A percentile compares a stretch with the other conserved stretches of the same genome.
Evolutionary conservation across 2,797 vertebrate genomes (phyloP).

Genomic region (Sylvilagus floridanus): DNA sequence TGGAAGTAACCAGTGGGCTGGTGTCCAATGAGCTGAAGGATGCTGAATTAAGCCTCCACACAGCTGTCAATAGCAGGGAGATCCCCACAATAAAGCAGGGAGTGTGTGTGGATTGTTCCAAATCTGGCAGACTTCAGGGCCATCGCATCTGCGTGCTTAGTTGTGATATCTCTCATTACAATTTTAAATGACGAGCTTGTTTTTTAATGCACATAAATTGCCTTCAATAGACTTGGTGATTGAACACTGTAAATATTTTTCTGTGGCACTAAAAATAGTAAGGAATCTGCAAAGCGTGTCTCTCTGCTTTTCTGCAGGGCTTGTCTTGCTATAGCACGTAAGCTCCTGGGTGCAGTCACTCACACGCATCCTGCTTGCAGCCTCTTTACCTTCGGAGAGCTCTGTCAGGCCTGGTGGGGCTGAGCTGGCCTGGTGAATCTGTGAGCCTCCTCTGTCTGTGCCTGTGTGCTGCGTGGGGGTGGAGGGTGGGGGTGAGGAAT

Average conservation of each 20-base stretch:
- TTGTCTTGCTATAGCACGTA: neutral
- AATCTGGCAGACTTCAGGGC: constrained; percentile 60
- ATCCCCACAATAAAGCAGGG: constrained; percentile 47
- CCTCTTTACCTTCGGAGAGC: neutral
- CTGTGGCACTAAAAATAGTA: constrained; percentile 71
- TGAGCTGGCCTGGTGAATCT: neutral
- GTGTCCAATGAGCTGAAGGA: neutral
- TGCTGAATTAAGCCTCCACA: neutral
- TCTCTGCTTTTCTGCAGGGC: constrained; percentile 11
- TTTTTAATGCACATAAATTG: constrained; percentile 78
- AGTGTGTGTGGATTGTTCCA: constrained; percentile 35
- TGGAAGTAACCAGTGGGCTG: constrained; percentile 27
- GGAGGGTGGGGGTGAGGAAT: neutral
- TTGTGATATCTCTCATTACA: constrained; percentile 68
- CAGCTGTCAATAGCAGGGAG: constrained; percentile 33
- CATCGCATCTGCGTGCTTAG: constrained; percentile 67
- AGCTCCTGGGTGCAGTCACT: neutral
- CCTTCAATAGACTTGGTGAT: constrained; percentile 73
- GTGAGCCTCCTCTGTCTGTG: neutral
- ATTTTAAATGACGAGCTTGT: constrained; percentile 71
- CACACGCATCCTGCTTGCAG: neutral
- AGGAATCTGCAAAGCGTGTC: constrained; percentile 16
- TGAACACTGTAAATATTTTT: constrained; percentile 82
- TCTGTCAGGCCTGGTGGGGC: neutral
- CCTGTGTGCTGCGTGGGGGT: too few relatives aligned